Evolutionary conservation across 1,140 invertebrate species (phyloP).

Genomic region (Trichonephila clavata): DNA sequence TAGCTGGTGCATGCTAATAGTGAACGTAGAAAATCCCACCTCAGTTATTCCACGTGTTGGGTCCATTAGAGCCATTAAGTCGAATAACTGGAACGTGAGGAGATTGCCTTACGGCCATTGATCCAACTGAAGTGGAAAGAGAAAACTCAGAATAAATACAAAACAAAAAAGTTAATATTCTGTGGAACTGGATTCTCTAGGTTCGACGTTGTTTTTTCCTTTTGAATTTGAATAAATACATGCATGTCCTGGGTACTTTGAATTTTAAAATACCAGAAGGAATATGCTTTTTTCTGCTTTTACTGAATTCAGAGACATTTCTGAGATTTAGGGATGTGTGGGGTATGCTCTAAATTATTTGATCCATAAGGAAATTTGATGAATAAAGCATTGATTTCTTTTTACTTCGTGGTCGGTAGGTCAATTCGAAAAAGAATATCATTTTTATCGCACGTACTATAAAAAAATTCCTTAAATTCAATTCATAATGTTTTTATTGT

Average conservation of each 20-base stretch:
- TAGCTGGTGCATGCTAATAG: constrained; percentile 48
- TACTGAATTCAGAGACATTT: constrained; percentile 1
- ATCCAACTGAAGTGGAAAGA: constrained; percentile 49
- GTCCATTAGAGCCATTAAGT: constrained; percentile 72
- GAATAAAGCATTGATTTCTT: no score
- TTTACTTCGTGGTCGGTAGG: no score
- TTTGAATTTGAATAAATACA: constrained; percentile 27
- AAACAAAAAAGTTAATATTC: not conserved
- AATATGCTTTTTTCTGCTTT: not conserved
- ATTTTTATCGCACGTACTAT: no score
- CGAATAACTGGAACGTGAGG: constrained; percentile 63
- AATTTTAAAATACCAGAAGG: not conserved
- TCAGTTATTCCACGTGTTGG: constrained; percentile 68
- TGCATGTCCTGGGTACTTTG: not conserved
- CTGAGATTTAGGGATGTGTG: not conserved
- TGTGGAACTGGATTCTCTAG: not conserved
- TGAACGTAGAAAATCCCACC: constrained; percentile 57
- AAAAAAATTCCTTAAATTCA: no score
- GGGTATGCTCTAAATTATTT: not conserved
- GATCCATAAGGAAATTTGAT: no score
- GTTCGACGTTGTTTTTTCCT: not conserved
- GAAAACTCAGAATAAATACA: not conserved
- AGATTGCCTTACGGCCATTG: constrained; percentile 68
- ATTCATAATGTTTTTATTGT: no score
- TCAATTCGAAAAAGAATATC: no score